Percentiles rank a stretch among this genome's conserved stretches.
These are phyloP conservation scores for Sylvicola cinctus DNA, from an alignment of 2,888 invertebrate genomes.

Conservation along the genomic window DNA sequence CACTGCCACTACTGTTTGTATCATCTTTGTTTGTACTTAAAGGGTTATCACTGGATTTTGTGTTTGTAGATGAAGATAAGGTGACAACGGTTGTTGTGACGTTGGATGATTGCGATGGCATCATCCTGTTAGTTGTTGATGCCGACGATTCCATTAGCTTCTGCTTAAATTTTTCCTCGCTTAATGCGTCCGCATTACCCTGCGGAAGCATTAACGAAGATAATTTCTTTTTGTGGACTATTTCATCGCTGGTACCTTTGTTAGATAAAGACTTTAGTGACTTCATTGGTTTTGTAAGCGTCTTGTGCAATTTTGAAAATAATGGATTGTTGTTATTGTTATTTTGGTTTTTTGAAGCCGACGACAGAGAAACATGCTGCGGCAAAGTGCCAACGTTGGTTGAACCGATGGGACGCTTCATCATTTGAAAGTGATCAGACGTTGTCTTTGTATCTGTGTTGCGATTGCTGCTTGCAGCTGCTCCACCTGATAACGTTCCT, in stretches of 20 bases:
- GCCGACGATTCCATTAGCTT: constrained; percentile 28
- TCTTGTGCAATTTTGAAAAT: constrained; percentile 2
- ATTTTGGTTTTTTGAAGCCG: constrained; percentile 6
- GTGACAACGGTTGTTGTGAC: too few species aligned
- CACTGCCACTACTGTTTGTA: too few species aligned
- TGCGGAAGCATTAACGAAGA: constrained; percentile 20
- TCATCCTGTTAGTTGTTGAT: neutral
- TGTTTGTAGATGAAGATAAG: too few species aligned
- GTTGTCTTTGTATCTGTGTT: neutral
- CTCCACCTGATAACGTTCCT: too few species aligned
- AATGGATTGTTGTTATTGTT: constrained; percentile 6
- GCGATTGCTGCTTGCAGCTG: too few species aligned
- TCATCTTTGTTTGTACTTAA: too few species aligned
- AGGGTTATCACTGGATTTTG: too few species aligned
- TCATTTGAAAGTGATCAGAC: constrained; percentile 6
- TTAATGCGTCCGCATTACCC: constrained; percentile 25
- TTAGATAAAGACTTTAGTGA: neutral
- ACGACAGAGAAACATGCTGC: constrained; percentile 11
- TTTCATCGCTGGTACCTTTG: constrained; percentile 5
- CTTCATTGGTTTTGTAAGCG: constrained; percentile 1
- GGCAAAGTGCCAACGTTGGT: constrained; percentile 45
- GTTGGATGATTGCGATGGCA: too few species aligned
- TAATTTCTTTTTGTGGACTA: constrained; percentile 14
- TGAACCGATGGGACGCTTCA: constrained; percentile 30
- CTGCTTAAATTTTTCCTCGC: constrained; percentile 36